A percentile compares a stretch with the other conserved stretches of the same genome.
phyloP scores from a whole-genome alignment of 2,888 invertebrate species.

The Hemaris fuciformis region DNA sequence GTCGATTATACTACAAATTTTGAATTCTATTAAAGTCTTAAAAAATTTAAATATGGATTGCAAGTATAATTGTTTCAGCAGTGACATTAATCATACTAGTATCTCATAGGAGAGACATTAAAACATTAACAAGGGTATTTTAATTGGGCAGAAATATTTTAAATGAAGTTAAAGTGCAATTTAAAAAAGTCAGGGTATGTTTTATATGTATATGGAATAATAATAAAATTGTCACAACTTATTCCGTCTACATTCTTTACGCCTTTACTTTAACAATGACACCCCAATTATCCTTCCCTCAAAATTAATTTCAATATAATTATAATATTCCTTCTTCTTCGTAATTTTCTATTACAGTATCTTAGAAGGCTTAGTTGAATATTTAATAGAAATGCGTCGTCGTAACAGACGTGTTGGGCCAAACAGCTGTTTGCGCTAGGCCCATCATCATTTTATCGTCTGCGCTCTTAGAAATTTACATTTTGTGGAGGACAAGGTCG shows the following conservation, averaged over 20 bases:
- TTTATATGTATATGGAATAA: too few relatives aligned
- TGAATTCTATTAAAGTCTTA: too few relatives aligned
- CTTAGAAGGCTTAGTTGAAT: conserved; percentile 12
- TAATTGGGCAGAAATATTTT: too few relatives aligned
- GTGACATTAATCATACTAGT: too few relatives aligned
- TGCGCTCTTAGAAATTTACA: neutral
- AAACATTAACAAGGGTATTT: too few relatives aligned
- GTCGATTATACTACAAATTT: too few relatives aligned
- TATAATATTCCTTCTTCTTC: neutral
- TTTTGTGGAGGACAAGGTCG: neutral
- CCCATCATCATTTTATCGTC: neutral
- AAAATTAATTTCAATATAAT: neutral
- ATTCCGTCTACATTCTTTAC: too few relatives aligned
- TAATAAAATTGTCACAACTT: neutral
- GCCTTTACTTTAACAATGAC: neutral
- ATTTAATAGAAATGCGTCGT: conserved; percentile 7
- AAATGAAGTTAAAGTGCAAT: too few relatives aligned
- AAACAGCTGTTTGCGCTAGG: neutral
- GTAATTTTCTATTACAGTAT: neutral
- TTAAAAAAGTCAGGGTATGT: too few relatives aligned
- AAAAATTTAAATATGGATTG: too few relatives aligned
- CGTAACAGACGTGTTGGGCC: neutral
- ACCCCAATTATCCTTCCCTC: neutral
- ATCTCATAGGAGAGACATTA: too few relatives aligned
- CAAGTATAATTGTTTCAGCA: too few relatives aligned